Base-by-base conservation (phyloP, 2,888 invertebrate genomes). In the Drosophila austrosaltans region DNA sequence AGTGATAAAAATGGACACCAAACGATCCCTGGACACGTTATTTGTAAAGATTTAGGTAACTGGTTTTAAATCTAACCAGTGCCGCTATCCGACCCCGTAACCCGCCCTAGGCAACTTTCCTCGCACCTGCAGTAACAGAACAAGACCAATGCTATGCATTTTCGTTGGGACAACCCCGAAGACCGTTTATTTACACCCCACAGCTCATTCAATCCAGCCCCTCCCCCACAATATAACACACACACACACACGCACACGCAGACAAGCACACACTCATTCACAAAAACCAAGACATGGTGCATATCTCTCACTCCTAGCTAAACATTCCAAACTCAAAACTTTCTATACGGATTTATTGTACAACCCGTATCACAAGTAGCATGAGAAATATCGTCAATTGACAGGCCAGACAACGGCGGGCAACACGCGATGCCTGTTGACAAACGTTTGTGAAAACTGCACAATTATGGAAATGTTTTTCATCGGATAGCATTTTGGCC, bases 401-500 rank as follows among this genome's bases (percentile, higher is more conserved):
- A 57, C 56, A 44, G 25, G 53, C 65, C 53, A 66, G 42, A 42
- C 57, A 44, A 25, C 53, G 39, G 16, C 28, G 16, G 16, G 8
- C 39, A 12, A 62, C n/a, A 0, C 4, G 22, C 63, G 30, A 16
- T 3, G 66, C 57, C 10, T 58, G 44, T 20, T 71, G 81, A 73
- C 92, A 92, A 36, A 91, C 67, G 39, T 85, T 78, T 69, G 92
- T 91, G 58, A 90, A 86, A 39, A 89, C 82, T 20, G 85, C 91
- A 67, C 92, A 92, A 72, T 91, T 92, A 64, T 79, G 89, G 68
- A 92, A 92, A 67, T 92, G 92, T 58, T 91, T 91, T 73, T 92
- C 93, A 59, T 92, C 91, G 1, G 93, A 91, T 40, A 92, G 65
- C 86, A 92, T 90, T 84, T 90, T 90, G n/a, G 92, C 92, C 32